Conservation (phyloP, 2,888 invertebrate genomes). For the Drosophila melanosoma region DNA sequence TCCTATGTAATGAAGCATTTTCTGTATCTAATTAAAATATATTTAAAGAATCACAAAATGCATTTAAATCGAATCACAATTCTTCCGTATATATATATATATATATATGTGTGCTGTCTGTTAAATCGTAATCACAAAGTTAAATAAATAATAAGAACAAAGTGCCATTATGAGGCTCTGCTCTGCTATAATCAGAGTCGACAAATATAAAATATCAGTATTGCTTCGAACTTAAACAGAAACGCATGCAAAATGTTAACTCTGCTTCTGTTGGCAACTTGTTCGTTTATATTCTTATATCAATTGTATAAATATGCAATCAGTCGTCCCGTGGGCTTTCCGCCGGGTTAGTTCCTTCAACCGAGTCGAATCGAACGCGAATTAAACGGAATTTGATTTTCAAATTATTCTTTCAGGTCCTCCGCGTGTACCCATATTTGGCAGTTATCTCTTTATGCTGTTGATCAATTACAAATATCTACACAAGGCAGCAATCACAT, state of each 20-base stretch:
- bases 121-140: constrained; percentile 9
- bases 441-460: constrained; percentile 87
- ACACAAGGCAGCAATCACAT: constrained; percentile 85
- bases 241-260: constrained; percentile 75
- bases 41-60: background rate
- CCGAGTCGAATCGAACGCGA: background rate
- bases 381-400: constrained; percentile 2
- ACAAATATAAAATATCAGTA: constrained; percentile 37
- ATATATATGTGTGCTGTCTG: background rate
- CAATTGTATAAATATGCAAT: constrained; percentile 83
- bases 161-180: constrained; percentile 7
- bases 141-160: background rate
- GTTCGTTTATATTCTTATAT: constrained; percentile 84
- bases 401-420: constrained; percentile 85
- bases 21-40: background rate
- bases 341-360: constrained; percentile 86
- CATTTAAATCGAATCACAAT: constrained; percentile 3
- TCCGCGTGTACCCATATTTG: constrained; percentile 87
- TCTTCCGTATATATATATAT: background rate
- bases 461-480: constrained; percentile 86
- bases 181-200: constrained; percentile 8
- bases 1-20: no score
- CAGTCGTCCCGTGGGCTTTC: constrained; percentile 86
- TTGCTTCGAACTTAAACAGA: constrained; percentile 17
- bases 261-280: constrained; percentile 79